Evolutionary conservation across 2,888 invertebrate species (phyloP).

Genomic region (Cephus runcator): DNA sequence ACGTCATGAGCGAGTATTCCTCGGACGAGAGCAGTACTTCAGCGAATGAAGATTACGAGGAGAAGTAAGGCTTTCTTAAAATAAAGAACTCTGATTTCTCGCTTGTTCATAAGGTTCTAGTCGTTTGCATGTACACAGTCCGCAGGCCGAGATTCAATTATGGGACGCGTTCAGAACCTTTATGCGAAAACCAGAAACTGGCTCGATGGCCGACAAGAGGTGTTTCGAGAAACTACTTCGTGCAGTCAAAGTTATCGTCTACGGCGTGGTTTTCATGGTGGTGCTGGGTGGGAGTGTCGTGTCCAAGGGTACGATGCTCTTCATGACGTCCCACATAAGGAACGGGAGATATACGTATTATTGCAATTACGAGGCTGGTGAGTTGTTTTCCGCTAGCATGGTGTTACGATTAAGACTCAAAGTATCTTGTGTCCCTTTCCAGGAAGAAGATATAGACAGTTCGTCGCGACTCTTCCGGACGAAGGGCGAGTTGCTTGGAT

Average conservation of each 20-base stretch:
- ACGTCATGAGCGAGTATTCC: not conserved
- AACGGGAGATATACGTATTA: constrained; percentile 69
- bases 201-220: constrained; percentile 74
- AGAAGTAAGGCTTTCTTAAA: not conserved
- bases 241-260: constrained; percentile 75
- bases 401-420: no score
- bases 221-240: constrained; percentile 74
- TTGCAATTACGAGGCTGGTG: constrained; percentile 70
- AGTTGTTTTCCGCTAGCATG: constrained; percentile 16
- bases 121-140: constrained; percentile 27
- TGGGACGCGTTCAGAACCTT: constrained; percentile 86
- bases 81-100: not conserved
- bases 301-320: constrained; percentile 79
- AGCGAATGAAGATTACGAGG: not conserved
- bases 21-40: not conserved
- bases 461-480: constrained; percentile 71
- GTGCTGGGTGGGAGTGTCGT: constrained; percentile 76
- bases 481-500: constrained; percentile 80
- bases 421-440: constrained; percentile 23
- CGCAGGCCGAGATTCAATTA: constrained; percentile 67
- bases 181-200: constrained; percentile 75
- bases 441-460: constrained; percentile 73
- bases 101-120: not conserved
- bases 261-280: constrained; percentile 73
- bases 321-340: constrained; percentile 78